Evolutionary conservation across 2,113 vertebrate species (phyloP).

Genomic region (Seriola aureovittata): DNA sequence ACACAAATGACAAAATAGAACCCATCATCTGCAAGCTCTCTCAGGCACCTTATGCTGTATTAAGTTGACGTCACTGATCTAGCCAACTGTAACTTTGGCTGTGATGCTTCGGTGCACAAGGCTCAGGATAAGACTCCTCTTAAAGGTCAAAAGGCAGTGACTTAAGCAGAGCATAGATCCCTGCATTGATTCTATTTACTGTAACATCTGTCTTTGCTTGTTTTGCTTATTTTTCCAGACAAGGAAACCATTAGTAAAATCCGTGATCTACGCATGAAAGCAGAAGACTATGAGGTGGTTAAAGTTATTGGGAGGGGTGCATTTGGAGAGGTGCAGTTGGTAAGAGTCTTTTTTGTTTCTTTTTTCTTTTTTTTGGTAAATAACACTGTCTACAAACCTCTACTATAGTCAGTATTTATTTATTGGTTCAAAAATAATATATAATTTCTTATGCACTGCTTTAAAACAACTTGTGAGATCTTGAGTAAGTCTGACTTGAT

Average conservation of each 20-base stretch:
- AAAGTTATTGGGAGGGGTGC: slow-evolving; percentile 99
- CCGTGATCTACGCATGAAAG: slow-evolving; percentile 97
- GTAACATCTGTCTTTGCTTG: slow-evolving; percentile 32
- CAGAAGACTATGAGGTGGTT: slow-evolving; percentile 98
- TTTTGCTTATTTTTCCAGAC: slow-evolving; percentile 83
- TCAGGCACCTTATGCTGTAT: background rate
- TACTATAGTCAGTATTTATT: background rate
- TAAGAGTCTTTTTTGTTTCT: slow-evolving; percentile 74
- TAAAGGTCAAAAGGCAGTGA: background rate
- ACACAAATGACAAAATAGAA: background rate
- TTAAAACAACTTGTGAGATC: no score
- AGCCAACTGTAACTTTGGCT: background rate
- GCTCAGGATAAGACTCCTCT: background rate
- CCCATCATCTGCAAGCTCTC: background rate
- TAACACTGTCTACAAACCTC: background rate
- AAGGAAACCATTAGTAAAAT: slow-evolving; percentile 98
- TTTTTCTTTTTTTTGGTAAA: background rate
- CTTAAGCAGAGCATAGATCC: background rate
- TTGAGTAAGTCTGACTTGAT: background rate
- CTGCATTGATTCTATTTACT: background rate
- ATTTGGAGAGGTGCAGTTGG: slow-evolving; percentile 98
- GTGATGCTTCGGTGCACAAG: background rate
- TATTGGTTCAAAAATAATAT: background rate
- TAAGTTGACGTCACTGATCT: background rate
- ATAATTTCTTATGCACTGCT: no score